Base-by-base conservation (phyloP, 37 sponge, comb jelly and placozoan genomes). In the Aplysina aerophoba region DNA sequence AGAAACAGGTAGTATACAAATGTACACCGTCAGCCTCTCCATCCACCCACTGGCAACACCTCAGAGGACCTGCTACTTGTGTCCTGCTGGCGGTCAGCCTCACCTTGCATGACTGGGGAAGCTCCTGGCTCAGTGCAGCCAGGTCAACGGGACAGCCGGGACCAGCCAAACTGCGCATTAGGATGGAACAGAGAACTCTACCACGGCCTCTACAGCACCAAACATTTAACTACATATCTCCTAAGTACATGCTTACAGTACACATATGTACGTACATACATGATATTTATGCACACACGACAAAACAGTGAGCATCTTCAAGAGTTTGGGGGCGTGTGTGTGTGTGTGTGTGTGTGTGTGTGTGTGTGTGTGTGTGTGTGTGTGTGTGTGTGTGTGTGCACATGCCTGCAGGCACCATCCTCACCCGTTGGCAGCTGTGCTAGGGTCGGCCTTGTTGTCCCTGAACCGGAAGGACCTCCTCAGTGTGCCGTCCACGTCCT, bases 401-500 rank as follows among this genome's bases (percentile, higher is more conserved):
- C 31, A 35, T 40, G 16, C 56, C 13, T 11, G 11, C 27, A 79
- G 25, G 28, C 59, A 28, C 55, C 6, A 27, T 64, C 39, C 58
- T 69, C 25, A 84, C 59, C 59, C 60, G 17, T 4, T n/a, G 17
- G 75, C 20, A 34, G 58, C 61, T 25, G 72, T 15, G 58, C 19
- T 56, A 4, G 65, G 15, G 59, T 55, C 81, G 24, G 44, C 2
- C 30, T 41, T 28, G 22, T 63, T 21, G 19, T 86, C 61, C 36
- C 86, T 58, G 81, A 94, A 94, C 69, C 84, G 90, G 89, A 94
- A 94, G 0, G 74, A 62, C 1, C 77, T 90, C 24, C 94, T 59
- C 28, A 94, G 53, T 1, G 56, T 13, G 14, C 33, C 22, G 0
- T 69, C 71, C 0, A 19, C 78, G 41, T 50, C 60, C 25, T 82